Evolutionary conservation across 1,140 invertebrate genomes (phyloP).

Genomic region (Anadara kagoshimensis): DNA sequence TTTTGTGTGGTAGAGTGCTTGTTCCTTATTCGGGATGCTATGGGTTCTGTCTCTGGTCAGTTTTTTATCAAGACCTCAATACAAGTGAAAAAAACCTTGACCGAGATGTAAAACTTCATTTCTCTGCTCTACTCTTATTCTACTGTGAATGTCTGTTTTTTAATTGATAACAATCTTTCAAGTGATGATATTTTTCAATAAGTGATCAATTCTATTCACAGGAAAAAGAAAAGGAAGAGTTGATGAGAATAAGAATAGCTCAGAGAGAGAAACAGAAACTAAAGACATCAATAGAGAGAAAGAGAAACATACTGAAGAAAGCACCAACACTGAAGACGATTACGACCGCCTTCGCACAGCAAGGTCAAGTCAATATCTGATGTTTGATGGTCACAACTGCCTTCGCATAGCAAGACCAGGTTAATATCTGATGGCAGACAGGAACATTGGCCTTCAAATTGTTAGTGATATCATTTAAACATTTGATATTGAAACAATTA

Average conservation of each 20-base stretch:
- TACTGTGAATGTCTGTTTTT: too few relatives aligned
- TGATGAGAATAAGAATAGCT: slow-evolving; percentile 20
- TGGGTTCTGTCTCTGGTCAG: too few relatives aligned
- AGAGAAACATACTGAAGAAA: slow-evolving; percentile 27
- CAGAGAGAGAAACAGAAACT: slow-evolving; percentile 35
- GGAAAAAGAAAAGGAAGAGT: slow-evolving; percentile 40
- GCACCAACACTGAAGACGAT: slow-evolving; percentile 30
- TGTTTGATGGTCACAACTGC: slow-evolving; percentile 1
- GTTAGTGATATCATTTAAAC: too few relatives aligned
- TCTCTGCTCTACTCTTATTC: too few relatives aligned
- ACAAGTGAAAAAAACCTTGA: too few relatives aligned
- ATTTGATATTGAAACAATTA: too few relatives aligned
- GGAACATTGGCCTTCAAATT: too few relatives aligned
- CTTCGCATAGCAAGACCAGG: slow-evolving; percentile 19
- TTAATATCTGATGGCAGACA: slow-evolving; percentile 24
- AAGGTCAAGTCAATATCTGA: slow-evolving; percentile 34
- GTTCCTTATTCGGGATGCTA: too few relatives aligned
- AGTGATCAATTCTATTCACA: slow-evolving; percentile 18
- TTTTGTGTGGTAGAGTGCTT: too few relatives aligned
- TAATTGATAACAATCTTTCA: too few relatives aligned
- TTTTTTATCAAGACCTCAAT: too few relatives aligned
- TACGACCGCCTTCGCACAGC: slow-evolving; percentile 10
- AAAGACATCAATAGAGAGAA: slow-evolving; percentile 31
- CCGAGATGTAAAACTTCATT: too few relatives aligned
- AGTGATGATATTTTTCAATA: not conserved